A percentile compares a stretch with the other conserved stretches of the same genome.
These are phyloP conservation scores for Callionymus lyra DNA, from an alignment of 2,113 vertebrate genomes.

Conservation along the genomic window DNA sequence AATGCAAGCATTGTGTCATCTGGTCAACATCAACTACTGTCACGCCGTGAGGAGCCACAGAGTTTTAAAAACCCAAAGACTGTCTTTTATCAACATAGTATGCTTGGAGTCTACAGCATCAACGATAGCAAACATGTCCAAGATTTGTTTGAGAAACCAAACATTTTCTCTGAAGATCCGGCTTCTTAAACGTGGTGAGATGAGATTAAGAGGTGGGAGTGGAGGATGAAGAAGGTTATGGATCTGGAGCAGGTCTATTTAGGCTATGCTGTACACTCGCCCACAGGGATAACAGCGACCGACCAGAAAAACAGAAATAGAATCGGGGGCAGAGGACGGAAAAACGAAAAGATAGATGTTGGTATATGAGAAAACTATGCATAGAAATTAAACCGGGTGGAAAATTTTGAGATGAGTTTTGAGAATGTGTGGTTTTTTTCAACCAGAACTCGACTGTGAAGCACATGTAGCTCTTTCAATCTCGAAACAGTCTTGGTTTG, in stretches of 20 bases:
- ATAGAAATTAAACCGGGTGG: too few species aligned
- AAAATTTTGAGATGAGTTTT: too few species aligned
- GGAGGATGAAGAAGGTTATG: constrained; percentile 53
- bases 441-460: too few species aligned
- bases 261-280: constrained; percentile 48
- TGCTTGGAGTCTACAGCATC: too few species aligned
- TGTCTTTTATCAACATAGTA: constrained; percentile 5
- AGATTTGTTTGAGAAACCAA: too few species aligned
- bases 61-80: constrained; percentile 4
- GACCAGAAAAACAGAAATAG: constrained; percentile 56
- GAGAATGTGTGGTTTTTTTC: too few species aligned
- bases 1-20: constrained; percentile 22
- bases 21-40: constrained; percentile 11
- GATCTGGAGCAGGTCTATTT: constrained; percentile 63
- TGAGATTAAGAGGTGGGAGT: constrained; percentile 24
- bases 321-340: constrained; percentile 51
- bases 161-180: not conserved
- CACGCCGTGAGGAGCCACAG: too few species aligned
- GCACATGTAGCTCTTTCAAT: too few species aligned
- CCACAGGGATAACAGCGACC: constrained; percentile 48
- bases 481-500: too few species aligned
- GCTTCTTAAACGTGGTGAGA: too few species aligned
- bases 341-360: constrained; percentile 9
- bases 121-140: too few species aligned
- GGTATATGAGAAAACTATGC: not conserved